Evolutionary conservation across 2,888 invertebrate genomes (phyloP).

Genomic region (Standfussiana lucernea): DNA sequence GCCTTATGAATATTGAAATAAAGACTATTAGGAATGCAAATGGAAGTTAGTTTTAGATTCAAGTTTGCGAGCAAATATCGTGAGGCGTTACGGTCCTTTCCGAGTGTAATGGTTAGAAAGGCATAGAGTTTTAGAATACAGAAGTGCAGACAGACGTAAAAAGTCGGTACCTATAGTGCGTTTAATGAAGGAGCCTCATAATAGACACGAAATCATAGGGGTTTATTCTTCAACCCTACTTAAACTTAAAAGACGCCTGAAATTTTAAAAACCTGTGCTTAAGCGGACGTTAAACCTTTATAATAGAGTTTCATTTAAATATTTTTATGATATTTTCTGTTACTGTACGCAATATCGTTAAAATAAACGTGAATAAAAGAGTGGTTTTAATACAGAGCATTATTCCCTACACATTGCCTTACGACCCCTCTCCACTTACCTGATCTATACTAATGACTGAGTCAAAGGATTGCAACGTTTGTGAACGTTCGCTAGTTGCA

Average conservation of each 20-base stretch:
- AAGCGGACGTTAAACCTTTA: background rate
- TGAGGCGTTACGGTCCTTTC: conserved; percentile 70
- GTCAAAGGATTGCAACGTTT: conserved; percentile 71
- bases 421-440: conserved; percentile 9
- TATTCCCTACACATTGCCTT: background rate
- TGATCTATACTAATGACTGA: conserved; percentile 65
- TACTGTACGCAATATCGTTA: background rate
- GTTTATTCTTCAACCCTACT: background rate
- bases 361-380: background rate
- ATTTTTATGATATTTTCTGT: background rate
- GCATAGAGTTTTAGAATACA: conserved; percentile 48
- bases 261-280: background rate
- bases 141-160: background rate
- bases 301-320: background rate
- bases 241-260: background rate
- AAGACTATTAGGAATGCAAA: conserved; percentile 46
- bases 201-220: background rate
- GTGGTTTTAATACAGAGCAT: background rate
- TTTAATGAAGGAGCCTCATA: conserved; percentile 8
- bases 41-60: conserved; percentile 63
- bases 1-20: conserved; percentile 49
- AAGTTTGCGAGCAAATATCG: conserved; percentile 73
- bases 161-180: background rate
- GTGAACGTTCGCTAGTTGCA: conserved; percentile 64
- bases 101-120: conserved; percentile 68